phyloP scores from a whole-genome alignment of 1,140 invertebrate species.

The Olivierus martensii region DNA sequence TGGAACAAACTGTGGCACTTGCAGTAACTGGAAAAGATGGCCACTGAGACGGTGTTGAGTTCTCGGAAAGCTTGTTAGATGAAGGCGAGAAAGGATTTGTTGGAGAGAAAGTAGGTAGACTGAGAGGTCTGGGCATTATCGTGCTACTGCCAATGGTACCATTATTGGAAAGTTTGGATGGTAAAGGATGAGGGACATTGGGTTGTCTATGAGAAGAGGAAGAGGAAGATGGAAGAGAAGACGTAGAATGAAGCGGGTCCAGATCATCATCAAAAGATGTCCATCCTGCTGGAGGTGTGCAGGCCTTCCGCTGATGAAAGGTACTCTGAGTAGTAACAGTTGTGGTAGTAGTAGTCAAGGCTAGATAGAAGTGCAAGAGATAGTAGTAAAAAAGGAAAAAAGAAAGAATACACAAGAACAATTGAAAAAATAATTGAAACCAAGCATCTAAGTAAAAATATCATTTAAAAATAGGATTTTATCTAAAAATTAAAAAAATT shows the following conservation, averaged over 20 bases:
- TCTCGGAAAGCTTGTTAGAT: not conserved
- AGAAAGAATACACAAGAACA: not conserved
- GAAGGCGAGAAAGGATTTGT: conserved; percentile 14
- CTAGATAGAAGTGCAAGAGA: not conserved
- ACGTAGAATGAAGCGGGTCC: conserved; percentile 15
- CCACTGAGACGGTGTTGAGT: conserved; percentile 14
- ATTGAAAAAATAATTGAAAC: too few relatives aligned
- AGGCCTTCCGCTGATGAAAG: not conserved
- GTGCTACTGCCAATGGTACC: not conserved
- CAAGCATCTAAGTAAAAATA: too few relatives aligned
- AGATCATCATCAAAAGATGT: conserved; percentile 19
- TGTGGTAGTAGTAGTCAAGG: not conserved
- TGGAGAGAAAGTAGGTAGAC: conserved; percentile 16
- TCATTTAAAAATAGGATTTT: too few relatives aligned
- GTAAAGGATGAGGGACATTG: not conserved
- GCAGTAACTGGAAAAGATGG: conserved; percentile 12
- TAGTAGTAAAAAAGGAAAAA: not conserved
- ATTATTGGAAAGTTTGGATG: not conserved
- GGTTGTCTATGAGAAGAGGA: conserved; percentile 8
- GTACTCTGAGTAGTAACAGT: not conserved
- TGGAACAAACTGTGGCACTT: not conserved
- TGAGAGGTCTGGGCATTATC: conserved; percentile 13
- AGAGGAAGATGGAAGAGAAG: conserved; percentile 10
- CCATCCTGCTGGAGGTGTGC: conserved; percentile 15
- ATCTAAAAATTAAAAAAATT: too few relatives aligned